Conservation (phyloP, 2,888 invertebrate genomes). For the Drosophila mulleri region DNA sequence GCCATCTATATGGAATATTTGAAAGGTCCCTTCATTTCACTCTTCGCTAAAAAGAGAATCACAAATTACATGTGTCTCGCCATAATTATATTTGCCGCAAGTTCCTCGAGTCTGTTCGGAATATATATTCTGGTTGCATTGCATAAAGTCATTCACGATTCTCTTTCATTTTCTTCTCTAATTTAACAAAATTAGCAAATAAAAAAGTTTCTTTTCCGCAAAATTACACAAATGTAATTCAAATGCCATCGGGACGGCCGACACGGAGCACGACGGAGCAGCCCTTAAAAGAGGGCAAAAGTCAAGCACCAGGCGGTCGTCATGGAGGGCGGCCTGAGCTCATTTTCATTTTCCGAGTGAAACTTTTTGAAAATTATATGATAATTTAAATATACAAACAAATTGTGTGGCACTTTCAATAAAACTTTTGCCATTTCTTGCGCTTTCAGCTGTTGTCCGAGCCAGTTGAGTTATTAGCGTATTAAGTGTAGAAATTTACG, state of each 20-base stretch:
- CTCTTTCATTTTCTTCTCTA: slow-evolving; percentile 74
- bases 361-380: slow-evolving; percentile 76
- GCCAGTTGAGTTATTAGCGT: slow-evolving; percentile 72
- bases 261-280: not conserved
- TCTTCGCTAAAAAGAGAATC: slow-evolving; percentile 57
- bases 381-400: slow-evolving; percentile 81
- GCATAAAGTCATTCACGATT: slow-evolving; percentile 68
- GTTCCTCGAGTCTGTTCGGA: slow-evolving; percentile 28
- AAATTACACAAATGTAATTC: slow-evolving; percentile 81
- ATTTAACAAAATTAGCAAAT: slow-evolving; percentile 79
- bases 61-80: slow-evolving; percentile 71
- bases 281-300: slow-evolving; percentile 51
- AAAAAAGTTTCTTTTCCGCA: slow-evolving; percentile 78
- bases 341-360: slow-evolving; percentile 64
- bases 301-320: slow-evolving; percentile 42
- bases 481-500: slow-evolving; percentile 65
- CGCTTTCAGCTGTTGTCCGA: slow-evolving; percentile 29
- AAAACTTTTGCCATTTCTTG: slow-evolving; percentile 78
- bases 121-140: slow-evolving; percentile 50
- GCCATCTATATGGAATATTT: not conserved
- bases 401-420: slow-evolving; percentile 81
- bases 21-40: not conserved
- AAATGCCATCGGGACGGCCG: slow-evolving; percentile 55
- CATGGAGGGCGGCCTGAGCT: slow-evolving; percentile 38
- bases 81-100: slow-evolving; percentile 64